These are phyloP conservation scores for Cherax quadricarinatus DNA, from an alignment of 1,140 invertebrate species.

Conservation along the genomic window DNA sequence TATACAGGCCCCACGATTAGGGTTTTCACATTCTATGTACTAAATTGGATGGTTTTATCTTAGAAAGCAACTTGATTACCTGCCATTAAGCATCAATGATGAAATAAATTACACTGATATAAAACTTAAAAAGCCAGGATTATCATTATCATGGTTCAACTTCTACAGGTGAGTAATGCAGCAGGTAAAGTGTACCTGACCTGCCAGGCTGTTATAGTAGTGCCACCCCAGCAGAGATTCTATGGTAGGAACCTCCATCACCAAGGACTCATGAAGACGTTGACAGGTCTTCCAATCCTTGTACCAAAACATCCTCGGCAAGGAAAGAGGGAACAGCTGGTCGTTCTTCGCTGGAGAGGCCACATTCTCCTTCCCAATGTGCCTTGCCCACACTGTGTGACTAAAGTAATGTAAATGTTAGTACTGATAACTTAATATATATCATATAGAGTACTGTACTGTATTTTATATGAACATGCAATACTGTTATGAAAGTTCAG, in stretches of 20 bases:
- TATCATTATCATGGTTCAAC: constrained; percentile 5
- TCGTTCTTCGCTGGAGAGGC: constrained; percentile 73
- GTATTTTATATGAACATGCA: too few species aligned
- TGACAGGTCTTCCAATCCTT: constrained; percentile 61
- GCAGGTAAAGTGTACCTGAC: constrained; percentile 46
- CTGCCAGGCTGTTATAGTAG: constrained; percentile 41
- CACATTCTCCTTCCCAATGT: constrained; percentile 85
- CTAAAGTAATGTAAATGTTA: constrained; percentile 77
- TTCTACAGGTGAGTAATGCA: background rate
- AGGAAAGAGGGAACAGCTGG: constrained; percentile 54
- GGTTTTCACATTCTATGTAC: too few species aligned
- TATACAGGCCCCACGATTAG: too few species aligned
- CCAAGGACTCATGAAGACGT: constrained; percentile 61
- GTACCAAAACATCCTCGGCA: constrained; percentile 62
- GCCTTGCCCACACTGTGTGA: constrained; percentile 86
- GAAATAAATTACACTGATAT: background rate
- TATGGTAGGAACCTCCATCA: constrained; percentile 8
- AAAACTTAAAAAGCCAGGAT: background rate
- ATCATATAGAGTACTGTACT: too few species aligned
- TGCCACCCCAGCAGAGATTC: constrained; percentile 28
- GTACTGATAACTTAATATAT: background rate
- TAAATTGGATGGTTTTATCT: too few species aligned
- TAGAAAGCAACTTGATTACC: too few species aligned
- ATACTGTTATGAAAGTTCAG: too few species aligned
- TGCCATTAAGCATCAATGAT: background rate